Percentiles rank a stretch among this genome's conserved stretches.
These are phyloP conservation scores for Cossypha heuglini DNA, from an alignment of 2,797 vertebrate species.

Conservation along the genomic window DNA sequence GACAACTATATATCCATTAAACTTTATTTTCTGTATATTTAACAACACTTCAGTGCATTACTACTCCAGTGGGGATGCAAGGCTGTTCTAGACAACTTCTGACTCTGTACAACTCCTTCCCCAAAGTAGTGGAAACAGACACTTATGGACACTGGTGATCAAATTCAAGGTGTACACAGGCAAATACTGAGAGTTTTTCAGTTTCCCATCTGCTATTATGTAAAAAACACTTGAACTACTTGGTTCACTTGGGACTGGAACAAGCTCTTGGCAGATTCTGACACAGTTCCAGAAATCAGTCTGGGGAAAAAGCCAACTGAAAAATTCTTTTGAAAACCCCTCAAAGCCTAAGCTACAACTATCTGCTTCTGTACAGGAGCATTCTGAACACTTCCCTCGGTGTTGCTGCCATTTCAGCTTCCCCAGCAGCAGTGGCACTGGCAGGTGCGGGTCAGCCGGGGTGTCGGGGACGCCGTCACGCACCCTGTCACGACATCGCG, in stretches of 20 bases:
- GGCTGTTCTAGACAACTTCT: neutral
- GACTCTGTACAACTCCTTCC: neutral
- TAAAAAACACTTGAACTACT: neutral
- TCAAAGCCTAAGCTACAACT: neutral
- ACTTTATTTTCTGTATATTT: neutral
- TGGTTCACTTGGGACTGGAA: neutral
- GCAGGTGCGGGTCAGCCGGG: neutral
- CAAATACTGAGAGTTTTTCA: neutral
- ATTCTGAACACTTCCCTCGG: neutral
- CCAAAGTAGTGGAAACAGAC: neutral
- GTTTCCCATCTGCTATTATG: neutral
- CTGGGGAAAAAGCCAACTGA: neutral
- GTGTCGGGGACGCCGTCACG: rapidly evolving
- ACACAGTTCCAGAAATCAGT: neutral
- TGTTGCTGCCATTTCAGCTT: neutral
- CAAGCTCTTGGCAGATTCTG: neutral
- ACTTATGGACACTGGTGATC: neutral
- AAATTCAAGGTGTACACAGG: neutral
- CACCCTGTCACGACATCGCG: rapidly evolving
- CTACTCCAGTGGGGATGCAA: neutral
- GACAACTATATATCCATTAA: neutral
- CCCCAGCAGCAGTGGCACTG: neutral
- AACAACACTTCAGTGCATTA: neutral
- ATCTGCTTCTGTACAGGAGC: neutral
- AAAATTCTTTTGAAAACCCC: rapidly evolving